A percentile compares a stretch with the other conserved stretches of the same genome.
These are phyloP conservation scores for Chlamydotis undulata DNA, from an alignment of 2,113 vertebrate genomes.

Conservation along the genomic window DNA sequence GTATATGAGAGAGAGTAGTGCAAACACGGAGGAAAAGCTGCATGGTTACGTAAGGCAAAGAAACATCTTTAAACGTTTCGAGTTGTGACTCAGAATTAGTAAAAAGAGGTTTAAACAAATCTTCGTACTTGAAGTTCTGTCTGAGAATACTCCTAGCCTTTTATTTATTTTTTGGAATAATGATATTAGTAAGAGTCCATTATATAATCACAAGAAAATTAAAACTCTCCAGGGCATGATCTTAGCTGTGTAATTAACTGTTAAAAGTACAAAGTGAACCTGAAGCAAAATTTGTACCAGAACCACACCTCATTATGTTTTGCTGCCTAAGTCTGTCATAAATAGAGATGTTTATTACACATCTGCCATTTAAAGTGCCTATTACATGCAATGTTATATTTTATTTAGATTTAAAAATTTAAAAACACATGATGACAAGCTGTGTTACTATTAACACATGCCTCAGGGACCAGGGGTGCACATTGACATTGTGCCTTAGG, in stretches of 20 bases:
- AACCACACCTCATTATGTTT: constrained; percentile 60
- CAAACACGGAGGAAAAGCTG: neutral
- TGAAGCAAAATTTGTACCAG: constrained; percentile 60
- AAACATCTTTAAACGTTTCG: neutral
- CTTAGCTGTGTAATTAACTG: constrained; percentile 70
- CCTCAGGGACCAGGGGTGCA: neutral
- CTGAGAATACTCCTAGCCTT: constrained; percentile 12
- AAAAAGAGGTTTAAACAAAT: constrained; percentile 18
- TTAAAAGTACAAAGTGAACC: constrained; percentile 68
- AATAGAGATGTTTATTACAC: constrained; percentile 65
- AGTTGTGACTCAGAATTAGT: neutral
- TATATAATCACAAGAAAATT: constrained; percentile 78
- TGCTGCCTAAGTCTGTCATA: constrained; percentile 56
- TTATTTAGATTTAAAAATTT: constrained; percentile 57
- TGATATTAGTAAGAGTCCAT: constrained; percentile 69
- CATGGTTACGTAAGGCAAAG: neutral
- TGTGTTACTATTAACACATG: constrained; percentile 49
- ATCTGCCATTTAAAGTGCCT: constrained; percentile 38
- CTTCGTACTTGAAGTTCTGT: neutral
- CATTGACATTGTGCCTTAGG: constrained; percentile 1
- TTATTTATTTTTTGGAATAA: constrained; percentile 36
- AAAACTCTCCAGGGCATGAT: constrained; percentile 67
- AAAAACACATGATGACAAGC: constrained; percentile 42
- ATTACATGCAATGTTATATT: constrained; percentile 27
- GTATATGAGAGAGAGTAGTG: neutral